Conservation (phyloP, 2,113 vertebrate species). For the Pardalotus punctatus region DNA sequence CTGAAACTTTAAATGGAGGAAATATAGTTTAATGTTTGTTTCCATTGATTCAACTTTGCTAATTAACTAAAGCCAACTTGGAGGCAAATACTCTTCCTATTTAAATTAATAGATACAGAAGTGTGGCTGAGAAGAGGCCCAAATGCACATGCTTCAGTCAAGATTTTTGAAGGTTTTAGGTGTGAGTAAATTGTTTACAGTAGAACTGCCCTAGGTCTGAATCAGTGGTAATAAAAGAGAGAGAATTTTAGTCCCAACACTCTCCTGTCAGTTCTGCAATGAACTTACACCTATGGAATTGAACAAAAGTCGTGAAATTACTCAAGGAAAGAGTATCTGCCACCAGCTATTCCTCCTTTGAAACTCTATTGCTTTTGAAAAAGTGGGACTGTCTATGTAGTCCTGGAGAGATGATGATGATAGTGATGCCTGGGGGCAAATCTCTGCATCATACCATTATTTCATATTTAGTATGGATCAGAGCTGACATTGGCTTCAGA, state of each 20-base stretch:
- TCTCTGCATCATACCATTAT: not conserved
- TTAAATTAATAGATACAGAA: not conserved
- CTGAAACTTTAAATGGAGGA: not conserved
- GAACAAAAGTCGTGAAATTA: not conserved
- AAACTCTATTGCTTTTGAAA: not conserved
- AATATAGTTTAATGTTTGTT: not conserved
- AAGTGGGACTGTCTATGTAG: not conserved
- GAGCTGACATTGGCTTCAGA: not conserved
- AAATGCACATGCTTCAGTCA: not conserved
- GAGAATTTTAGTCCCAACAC: not conserved
- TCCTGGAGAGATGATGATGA: not conserved
- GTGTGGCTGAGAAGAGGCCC: not conserved
- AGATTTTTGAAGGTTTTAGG: not conserved
- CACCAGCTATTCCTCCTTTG: not conserved
- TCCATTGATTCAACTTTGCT: not conserved
- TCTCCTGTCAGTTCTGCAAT: not conserved
- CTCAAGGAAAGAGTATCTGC: not conserved
- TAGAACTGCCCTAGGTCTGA: not conserved
- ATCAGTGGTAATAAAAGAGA: not conserved
- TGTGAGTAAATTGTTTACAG: not conserved
- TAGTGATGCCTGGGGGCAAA: not conserved
- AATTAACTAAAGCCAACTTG: not conserved
- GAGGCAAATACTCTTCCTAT: not conserved
- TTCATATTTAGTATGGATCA: not conserved
- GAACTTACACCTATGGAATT: not conserved